These are phyloP conservation scores for Chironomus tentans DNA, from an alignment of 2,888 invertebrate genomes.

Conservation along the genomic window DNA sequence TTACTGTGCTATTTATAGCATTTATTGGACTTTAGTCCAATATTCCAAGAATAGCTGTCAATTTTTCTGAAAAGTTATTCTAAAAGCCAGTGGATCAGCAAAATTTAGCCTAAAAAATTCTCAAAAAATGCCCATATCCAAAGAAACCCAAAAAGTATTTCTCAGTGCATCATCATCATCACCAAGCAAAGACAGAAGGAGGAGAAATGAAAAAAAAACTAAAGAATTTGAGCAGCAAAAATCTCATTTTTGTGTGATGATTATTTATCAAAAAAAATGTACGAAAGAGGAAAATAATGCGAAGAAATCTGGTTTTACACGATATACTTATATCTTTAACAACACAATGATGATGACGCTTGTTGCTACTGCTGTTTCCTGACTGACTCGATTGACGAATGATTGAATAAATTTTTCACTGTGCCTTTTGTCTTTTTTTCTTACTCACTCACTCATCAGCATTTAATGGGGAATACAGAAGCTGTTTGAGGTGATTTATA, in stretches of 20 bases:
- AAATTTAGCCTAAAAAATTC: too few relatives aligned
- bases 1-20: too few relatives aligned
- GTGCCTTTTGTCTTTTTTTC: too few relatives aligned
- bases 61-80: too few relatives aligned
- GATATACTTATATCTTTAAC: neutral
- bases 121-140: too few relatives aligned
- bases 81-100: too few relatives aligned
- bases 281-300: slow-evolving; percentile 4
- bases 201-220: neutral
- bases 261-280: slow-evolving; percentile 13
- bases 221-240: neutral
- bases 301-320: slow-evolving; percentile 25
- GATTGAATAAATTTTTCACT: slow-evolving; percentile 14
- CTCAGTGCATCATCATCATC: neutral
- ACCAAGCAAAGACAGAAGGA: neutral
- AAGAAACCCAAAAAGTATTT: too few relatives aligned
- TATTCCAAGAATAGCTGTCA: too few relatives aligned
- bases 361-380: slow-evolving; percentile 2
- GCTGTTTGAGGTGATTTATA: too few relatives aligned
- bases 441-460: too few relatives aligned
- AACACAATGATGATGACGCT: neutral
- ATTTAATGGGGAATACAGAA: too few relatives aligned
- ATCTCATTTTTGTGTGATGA: slow-evolving; percentile 23
- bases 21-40: too few relatives aligned
- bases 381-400: slow-evolving; percentile 21